phyloP scores from a whole-genome alignment of 2,113 vertebrate species.

The Bothrops jararaca region DNA sequence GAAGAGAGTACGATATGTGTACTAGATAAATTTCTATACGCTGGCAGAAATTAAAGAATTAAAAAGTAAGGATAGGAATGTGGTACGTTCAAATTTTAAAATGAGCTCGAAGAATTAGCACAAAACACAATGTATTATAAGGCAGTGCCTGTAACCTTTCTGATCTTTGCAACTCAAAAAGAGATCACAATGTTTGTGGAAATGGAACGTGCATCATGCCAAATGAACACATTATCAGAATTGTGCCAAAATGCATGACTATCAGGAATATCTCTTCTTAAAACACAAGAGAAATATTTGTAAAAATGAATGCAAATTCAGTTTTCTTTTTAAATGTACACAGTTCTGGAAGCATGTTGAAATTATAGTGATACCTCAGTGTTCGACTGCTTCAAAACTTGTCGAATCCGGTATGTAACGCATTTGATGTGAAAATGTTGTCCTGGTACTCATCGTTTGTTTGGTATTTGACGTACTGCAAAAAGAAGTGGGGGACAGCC shows the following conservation, averaged over 20 bases:
- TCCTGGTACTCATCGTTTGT: too few species aligned
- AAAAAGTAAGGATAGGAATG: background rate
- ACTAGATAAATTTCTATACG: background rate
- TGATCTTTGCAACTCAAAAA: background rate
- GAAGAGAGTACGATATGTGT: constrained; percentile 1
- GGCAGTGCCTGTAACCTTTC: background rate
- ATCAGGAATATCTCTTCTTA: background rate
- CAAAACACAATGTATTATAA: background rate
- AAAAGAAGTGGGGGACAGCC: too few species aligned
- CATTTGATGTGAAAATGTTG: too few species aligned
- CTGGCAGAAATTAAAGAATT: background rate
- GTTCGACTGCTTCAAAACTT: too few species aligned
- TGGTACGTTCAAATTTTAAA: background rate
- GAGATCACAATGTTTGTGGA: too few species aligned
- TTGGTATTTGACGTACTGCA: too few species aligned
- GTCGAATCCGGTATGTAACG: too few species aligned
- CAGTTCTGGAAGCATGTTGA: background rate
- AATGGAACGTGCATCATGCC: too few species aligned
- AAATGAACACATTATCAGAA: too few species aligned
- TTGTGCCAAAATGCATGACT: background rate
- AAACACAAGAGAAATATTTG: background rate
- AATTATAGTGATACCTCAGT: background rate
- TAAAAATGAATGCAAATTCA: background rate
- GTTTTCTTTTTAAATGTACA: background rate
- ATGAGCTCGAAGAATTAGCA: background rate